Percentiles rank a stretch among this genome's conserved stretches.
Evolutionary conservation across 1,140 invertebrate genomes (phyloP).

Genomic region (Thrips palmi): DNA sequence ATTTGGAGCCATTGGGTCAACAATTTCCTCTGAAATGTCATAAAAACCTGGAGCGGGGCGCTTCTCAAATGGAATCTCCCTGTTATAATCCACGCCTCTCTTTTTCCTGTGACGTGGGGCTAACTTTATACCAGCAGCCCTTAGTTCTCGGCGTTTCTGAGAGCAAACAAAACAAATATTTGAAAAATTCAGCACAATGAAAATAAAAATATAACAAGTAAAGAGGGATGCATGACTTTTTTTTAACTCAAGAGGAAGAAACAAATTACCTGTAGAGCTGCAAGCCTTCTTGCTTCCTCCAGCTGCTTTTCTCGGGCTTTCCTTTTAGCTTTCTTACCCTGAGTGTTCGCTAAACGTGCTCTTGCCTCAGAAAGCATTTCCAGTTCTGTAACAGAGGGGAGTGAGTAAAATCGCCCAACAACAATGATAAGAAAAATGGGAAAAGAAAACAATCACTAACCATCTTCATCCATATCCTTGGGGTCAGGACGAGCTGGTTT

Average conservation of each 20-base stretch:
- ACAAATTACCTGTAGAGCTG: conserved; percentile 64
- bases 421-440: background rate
- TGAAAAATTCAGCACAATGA: background rate
- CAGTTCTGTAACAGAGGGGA: conserved; percentile 55
- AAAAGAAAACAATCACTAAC: conserved; percentile 25
- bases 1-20: conserved; percentile 75
- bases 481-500: conserved; percentile 98
- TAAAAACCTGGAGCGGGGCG: conserved; percentile 80
- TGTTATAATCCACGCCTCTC: conserved; percentile 90
- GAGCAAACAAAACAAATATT: conserved; percentile 10
- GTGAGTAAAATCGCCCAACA: conserved; percentile 20
- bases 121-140: conserved; percentile 91
- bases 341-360: conserved; percentile 94
- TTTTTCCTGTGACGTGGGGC: conserved; percentile 51
- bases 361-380: conserved; percentile 99
- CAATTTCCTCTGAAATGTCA: conserved; percentile 75
- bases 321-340: conserved; percentile 97
- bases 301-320: conserved; percentile 98
- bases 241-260: background rate
- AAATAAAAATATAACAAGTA: conserved; percentile 1
- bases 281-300: conserved; percentile 89
- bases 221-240: background rate
- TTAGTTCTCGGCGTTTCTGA: conserved; percentile 84
- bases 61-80: conserved; percentile 96
- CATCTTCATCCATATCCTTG: conserved; percentile 99